Conservation (phyloP, 2,888 invertebrate genomes). For the Congeria kusceri region DNA sequence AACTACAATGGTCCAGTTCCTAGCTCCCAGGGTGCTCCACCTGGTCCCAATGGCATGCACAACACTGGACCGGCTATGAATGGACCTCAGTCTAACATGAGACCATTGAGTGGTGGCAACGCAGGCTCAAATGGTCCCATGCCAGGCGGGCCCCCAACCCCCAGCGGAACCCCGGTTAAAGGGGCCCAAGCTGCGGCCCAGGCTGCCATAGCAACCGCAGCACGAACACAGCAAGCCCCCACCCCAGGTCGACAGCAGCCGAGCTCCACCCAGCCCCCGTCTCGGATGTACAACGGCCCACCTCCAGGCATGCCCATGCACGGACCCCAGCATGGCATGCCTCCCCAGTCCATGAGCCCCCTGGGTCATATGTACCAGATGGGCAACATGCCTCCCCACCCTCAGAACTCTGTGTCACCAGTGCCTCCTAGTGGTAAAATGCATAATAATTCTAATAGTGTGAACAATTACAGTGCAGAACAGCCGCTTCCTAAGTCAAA, state of each 20-base stretch:
- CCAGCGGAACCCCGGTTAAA: constrained; percentile 70
- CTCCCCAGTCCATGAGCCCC: constrained; percentile 61
- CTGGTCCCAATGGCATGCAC: constrained; percentile 63
- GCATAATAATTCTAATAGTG: constrained; percentile 59
- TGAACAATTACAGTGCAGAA: constrained; percentile 45
- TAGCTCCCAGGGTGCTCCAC: constrained; percentile 32
- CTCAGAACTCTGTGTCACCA: constrained; percentile 69
- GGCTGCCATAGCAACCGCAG: constrained; percentile 82
- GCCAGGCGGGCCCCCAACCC: constrained; percentile 46
- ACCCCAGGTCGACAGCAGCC: constrained; percentile 51
- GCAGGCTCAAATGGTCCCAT: constrained; percentile 57
- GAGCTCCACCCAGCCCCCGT: constrained; percentile 60
- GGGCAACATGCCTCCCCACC: constrained; percentile 69
- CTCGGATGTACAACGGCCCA: constrained; percentile 64
- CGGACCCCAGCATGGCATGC: constrained; percentile 53
- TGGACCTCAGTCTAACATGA: constrained; percentile 61
- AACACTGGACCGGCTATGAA: constrained; percentile 64
- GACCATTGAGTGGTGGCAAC: constrained; percentile 30
- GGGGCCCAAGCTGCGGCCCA: constrained; percentile 84
- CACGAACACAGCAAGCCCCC: constrained; percentile 52
- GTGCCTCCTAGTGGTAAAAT: constrained; percentile 73
- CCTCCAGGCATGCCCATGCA: constrained; percentile 56
- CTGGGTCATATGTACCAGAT: constrained; percentile 71
- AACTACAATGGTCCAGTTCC: constrained; percentile 33
- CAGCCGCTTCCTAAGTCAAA: constrained; percentile 55